These are phyloP conservation scores for Cephus spinipes DNA, from an alignment of 2,888 invertebrate species.

Conservation along the genomic window DNA sequence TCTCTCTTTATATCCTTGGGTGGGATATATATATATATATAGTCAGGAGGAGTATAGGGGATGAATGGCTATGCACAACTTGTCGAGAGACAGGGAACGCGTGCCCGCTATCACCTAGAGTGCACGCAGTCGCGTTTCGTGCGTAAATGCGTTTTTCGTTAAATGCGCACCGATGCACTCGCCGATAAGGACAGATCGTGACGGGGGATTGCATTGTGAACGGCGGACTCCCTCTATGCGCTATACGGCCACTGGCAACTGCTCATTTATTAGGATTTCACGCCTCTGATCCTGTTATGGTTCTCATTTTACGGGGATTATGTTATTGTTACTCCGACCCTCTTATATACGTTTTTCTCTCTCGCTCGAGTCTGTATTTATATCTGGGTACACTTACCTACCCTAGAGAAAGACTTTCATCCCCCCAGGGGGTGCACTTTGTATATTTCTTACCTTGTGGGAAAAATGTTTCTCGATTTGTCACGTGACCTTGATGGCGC, in stretches of 20 bases:
- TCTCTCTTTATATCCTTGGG: not conserved
- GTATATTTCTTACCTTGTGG: not conserved
- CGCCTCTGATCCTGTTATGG: constrained; percentile 54
- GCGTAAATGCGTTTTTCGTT: constrained; percentile 44
- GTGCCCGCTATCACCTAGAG: constrained; percentile 41
- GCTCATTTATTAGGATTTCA: constrained; percentile 63
- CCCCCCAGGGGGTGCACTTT: not conserved
- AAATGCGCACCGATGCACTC: constrained; percentile 47
- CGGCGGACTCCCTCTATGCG: not conserved
- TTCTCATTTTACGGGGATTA: constrained; percentile 55
- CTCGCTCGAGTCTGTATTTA: not conserved
- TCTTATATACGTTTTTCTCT: not conserved
- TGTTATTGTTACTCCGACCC: constrained; percentile 37
- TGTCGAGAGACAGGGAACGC: constrained; percentile 10
- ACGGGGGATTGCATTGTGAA: constrained; percentile 38
- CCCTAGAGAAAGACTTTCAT: not conserved
- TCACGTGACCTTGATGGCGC: not conserved
- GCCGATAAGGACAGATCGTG: constrained; percentile 46
- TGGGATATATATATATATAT: not conserved
- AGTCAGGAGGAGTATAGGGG: not conserved
- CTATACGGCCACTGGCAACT: constrained; percentile 40
- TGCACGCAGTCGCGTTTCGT: constrained; percentile 36
- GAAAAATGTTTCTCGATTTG: not conserved
- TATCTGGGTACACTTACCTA: not conserved
- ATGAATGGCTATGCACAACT: not conserved